phyloP scores from a whole-genome alignment of 1,140 invertebrate species.

The Rhynchophorus ferrugineus region DNA sequence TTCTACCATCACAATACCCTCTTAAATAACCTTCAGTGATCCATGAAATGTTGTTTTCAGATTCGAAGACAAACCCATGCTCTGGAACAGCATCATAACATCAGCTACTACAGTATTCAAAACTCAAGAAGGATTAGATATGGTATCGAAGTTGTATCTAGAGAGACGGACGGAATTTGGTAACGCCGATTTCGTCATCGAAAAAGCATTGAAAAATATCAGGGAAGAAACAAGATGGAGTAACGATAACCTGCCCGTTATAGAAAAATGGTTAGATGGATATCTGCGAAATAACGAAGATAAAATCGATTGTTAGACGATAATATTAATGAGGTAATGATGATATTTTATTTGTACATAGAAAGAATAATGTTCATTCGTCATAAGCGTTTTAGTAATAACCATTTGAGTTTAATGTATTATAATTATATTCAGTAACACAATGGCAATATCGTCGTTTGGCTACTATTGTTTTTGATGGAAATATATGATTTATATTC shows the following conservation, averaged over 20 bases:
- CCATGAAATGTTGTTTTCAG: constrained; percentile 37
- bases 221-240: constrained; percentile 62
- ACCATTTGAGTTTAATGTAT: no score
- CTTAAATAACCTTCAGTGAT: constrained; percentile 3
- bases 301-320: no score
- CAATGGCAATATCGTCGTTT: no score
- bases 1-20: no score
- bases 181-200: constrained; percentile 56
- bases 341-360: no score
- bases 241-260: constrained; percentile 58
- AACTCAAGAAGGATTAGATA: constrained; percentile 59
- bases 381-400: no score
- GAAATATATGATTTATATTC: no score
- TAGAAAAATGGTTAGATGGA: constrained; percentile 57
- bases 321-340: no score
- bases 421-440: no score
- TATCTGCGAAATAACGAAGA: constrained; percentile 40
- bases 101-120: constrained; percentile 63
- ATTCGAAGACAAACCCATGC: constrained; percentile 55
- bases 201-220: constrained; percentile 58
- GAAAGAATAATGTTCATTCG: no score
- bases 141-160: constrained; percentile 55
- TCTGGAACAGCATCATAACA: constrained; percentile 65
- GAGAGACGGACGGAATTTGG: constrained; percentile 54
- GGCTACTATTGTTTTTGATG: no score